Base-by-base conservation (phyloP, 2,113 vertebrate species). In the Cromileptes altivelis region DNA sequence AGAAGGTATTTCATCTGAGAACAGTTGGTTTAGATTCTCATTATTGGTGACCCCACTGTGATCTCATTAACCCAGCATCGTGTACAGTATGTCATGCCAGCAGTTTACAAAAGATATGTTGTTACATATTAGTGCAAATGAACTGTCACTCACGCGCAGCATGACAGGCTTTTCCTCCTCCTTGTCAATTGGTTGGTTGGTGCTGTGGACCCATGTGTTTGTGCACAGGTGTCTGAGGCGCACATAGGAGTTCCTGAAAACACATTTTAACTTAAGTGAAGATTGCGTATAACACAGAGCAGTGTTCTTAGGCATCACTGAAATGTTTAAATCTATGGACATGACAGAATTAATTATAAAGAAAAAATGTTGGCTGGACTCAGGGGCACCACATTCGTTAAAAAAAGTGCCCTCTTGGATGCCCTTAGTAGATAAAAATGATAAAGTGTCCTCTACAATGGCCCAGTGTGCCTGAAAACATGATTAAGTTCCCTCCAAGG, bases 151-250 rank as follows among this genome's bases (percentile, higher is more conserved):
- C 69, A 98, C 98, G 75, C 97, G 96, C 50, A 99, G 95, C 98
- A 99, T 99, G 88, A 99, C 98, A 0, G 98, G 98, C 23, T 99
- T 99, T 82, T 99, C 98, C 73, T 99, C 98, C 2, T 99, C 98
- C 82, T 99, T 99, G 92, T 99, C 98, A n/a, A 99, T 99, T 3
- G 98, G 98, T 52, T 98, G 98, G 87, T 99, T 99, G 75, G 98
- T 99, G 93, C 98, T 99, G 85, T 99, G 98, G 63, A 99, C 97
- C 98, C 98, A 99, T 1, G 98, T 99, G 90, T 99, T 99, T 27
- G 98, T 99, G 87, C 98, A 99, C n/a, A 99, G 95, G 87, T 99
- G 98, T 75, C 98, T 92, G 61, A 99, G 98, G 25, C 98, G 96
- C 50, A 99, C 98, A 0, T 99, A 99, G 0, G 98, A 99, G 92